phyloP scores from a whole-genome alignment of 2,888 invertebrate genomes.

The Trissolcus japonicus region DNA sequence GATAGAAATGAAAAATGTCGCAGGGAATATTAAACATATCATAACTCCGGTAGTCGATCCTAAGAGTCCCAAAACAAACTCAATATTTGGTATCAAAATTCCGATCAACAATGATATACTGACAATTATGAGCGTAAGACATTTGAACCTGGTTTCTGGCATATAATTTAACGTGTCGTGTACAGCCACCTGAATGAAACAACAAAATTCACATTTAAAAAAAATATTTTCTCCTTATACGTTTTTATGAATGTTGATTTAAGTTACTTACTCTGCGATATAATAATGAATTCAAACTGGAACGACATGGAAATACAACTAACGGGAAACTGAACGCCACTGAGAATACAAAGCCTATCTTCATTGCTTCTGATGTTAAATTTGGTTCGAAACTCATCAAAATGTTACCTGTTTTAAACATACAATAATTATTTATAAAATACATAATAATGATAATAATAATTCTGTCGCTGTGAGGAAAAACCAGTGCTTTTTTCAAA shows the following conservation, averaged over 20 bases:
- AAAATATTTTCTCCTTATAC: too few relatives aligned
- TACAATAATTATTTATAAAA: conserved; percentile 58
- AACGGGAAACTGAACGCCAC: conserved; percentile 97
- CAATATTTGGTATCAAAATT: conserved; percentile 93
- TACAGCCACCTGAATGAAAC: conserved; percentile 79
- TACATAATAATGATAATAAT: conserved; percentile 11
- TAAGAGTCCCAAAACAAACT: conserved; percentile 93
- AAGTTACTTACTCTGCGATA: conserved; percentile 76
- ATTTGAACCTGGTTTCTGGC: conserved; percentile 88
- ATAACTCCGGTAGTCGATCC: conserved; percentile 97
- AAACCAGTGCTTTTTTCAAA: too few relatives aligned
- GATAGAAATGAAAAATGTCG: conserved; percentile 90
- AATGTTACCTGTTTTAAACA: conserved; percentile 85
- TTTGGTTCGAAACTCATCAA: conserved; percentile 90
- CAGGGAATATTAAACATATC: conserved; percentile 95
- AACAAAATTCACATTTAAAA: too few relatives aligned
- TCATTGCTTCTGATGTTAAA: conserved; percentile 90
- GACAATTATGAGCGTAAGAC: conserved; percentile 89
- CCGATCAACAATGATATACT: conserved; percentile 86
- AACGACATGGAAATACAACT: conserved; percentile 96
- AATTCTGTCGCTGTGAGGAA: too few relatives aligned
- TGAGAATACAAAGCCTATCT: conserved; percentile 95
- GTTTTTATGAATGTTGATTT: too few relatives aligned
- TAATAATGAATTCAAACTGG: conserved; percentile 93
- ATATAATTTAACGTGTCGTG: conserved; percentile 86